These are phyloP conservation scores for Gorsachius magnificus DNA, from an alignment of 2,797 vertebrate species.

Conservation along the genomic window DNA sequence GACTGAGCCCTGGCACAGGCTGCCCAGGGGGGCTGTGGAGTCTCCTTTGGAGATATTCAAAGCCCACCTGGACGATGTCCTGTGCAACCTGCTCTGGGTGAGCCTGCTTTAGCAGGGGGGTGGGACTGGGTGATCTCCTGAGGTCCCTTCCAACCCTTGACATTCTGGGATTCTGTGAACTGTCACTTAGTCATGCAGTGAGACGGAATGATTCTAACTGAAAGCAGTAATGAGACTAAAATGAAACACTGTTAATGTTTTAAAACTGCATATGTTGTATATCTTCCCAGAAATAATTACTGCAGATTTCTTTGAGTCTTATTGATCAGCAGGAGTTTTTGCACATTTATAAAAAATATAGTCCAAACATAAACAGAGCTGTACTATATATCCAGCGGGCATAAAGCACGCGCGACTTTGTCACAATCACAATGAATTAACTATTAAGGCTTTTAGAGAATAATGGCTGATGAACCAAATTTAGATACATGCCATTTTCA, in stretches of 20 bases:
- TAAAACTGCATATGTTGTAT: conserved; percentile 1
- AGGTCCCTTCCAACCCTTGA: too few relatives aligned
- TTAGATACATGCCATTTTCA: conserved; percentile 18
- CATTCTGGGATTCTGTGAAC: too few relatives aligned
- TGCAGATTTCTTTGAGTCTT: conserved; percentile 18
- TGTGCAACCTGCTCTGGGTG: too few relatives aligned
- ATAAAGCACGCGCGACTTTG: background rate
- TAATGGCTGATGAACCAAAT: conserved; percentile 39
- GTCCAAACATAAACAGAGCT: conserved; percentile 2
- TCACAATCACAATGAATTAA: conserved; percentile 12
- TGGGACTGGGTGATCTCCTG: too few relatives aligned
- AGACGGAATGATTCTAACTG: background rate
- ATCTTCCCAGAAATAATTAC: conserved; percentile 42
- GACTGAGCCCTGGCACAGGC: too few relatives aligned
- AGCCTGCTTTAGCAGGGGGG: too few relatives aligned
- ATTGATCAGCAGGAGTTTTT: conserved; percentile 22
- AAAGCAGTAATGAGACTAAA: conserved; percentile 20
- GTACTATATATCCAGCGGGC: background rate
- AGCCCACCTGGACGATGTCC: too few relatives aligned
- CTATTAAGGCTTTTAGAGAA: conserved; percentile 25
- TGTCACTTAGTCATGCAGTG: background rate
- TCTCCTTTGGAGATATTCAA: too few relatives aligned
- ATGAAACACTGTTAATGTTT: conserved; percentile 7
- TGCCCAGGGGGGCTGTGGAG: too few relatives aligned
- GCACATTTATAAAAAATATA: background rate